Evolutionary conservation across 2,113 vertebrate species (phyloP), one percentile per base, ranked within the genome.

Genomic region (Salvelinus fontinalis): DNA sequence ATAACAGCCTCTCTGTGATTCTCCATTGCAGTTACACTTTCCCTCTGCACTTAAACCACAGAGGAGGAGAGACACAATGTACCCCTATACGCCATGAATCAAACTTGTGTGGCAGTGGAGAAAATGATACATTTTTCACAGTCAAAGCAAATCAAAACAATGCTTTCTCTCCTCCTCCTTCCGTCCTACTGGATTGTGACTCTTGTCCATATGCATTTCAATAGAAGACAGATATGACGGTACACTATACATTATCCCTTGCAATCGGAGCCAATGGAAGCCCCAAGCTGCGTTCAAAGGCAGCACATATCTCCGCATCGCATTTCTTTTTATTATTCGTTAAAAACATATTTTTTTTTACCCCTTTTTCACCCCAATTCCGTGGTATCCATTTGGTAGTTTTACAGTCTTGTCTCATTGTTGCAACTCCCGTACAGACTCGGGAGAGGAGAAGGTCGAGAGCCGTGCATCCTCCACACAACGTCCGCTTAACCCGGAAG

Each of bases 1-100:
- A 87, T 92, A 86, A 90, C 88, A 77, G 82, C 75, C 78, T 81
- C 48, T 87, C 66, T 81, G 85, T 87, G 87, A 88, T 88, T 84
- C 81, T 39, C 51, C 80, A 82, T 79, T 81, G 84, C 88, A 86
- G 84, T 89, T 83, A 73, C 81, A 84, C 51, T 54, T 54, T 54
- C 12, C 16, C 51, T 54, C 75, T 75, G 75, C 77, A 74, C 77
- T 54, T 73, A 76, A 78, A 83, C 83, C 82, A 84, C 89, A 87
- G 86, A 89, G 84, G 82, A 78, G 66, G 80, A 87, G 86, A 82
- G 81, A 83, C 83, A 73, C 67, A 67, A 64, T 86, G 76, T 86
- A 79, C 74, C 76, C 69, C 54, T 75, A 80, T 65, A 70, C 82
- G 70, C 68, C 70, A 67, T 85, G 81, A 85, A 87, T 83, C 79